Base-by-base conservation (phyloP, 2,113 vertebrate species). In the Nyctereutes procyonoides region DNA sequence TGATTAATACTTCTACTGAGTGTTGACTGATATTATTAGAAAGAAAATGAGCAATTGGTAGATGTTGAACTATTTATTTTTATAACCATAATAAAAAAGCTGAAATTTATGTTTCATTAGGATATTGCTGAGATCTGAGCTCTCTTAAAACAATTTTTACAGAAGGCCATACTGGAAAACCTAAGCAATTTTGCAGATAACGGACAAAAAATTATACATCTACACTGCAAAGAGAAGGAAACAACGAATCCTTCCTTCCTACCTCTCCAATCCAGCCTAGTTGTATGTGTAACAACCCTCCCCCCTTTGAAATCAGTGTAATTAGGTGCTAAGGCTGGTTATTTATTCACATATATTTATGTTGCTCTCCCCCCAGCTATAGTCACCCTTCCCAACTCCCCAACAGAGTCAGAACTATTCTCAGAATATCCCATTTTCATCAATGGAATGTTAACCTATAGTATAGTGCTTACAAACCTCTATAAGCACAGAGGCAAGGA, bases 391-490 rank as follows among this genome's bases (percentile, higher is more conserved):
- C 51, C 90, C 60, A 76, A 56, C 65, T 63, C 62, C 62, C 58
- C 60, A 81, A 5, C 17, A 87, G 15, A 81, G 5, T 56, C 26
- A 69, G 32, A 88, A 69, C 84, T 95, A 91, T 91, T 97, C 63
- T 69, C 17, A 93, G 93, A 43, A 79, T 51, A 86, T 90, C 95
- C 96, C 88, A 95, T 92, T 95, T 97, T 90, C 87, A 90, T 96
- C 96, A 97, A 88, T 94, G 84, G 87, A 63, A 83, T 62, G 26
- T 94, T 79, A 95, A 76, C 58, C 53, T 95, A 79, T 2, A 32
- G 12, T 77, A 79, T 2, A 32, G 12, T 77, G 71, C 92, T 86
- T 95, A 87, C 22, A 95, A 96, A 79, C 35, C 24, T 93, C 69
- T 73, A 16, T 24, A 93, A 87, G 55, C 26, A 15, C 24, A 51